These are phyloP conservation scores for Theristicus caerulescens DNA, from an alignment of 2,113 vertebrate genomes.

Conservation along the genomic window DNA sequence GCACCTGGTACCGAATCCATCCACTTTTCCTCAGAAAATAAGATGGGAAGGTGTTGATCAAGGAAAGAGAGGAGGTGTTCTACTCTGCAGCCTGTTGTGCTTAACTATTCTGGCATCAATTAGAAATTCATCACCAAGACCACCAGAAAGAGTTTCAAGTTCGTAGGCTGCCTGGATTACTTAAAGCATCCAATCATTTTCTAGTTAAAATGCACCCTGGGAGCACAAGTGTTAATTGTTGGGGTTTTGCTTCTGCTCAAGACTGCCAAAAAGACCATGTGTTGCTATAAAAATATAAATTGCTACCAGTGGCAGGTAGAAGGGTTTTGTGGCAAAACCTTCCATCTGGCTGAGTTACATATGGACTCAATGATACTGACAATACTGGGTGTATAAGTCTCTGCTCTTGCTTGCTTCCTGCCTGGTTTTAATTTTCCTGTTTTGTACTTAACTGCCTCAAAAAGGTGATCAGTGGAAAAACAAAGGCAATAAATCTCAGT, in stretches of 20 bases:
- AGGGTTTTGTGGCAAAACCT: background rate
- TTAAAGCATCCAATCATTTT: background rate
- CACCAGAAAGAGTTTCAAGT: background rate
- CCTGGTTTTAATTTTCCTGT: background rate
- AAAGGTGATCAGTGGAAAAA: background rate
- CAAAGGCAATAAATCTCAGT: background rate
- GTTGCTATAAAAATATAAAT: constrained; percentile 17
- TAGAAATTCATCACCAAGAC: background rate
- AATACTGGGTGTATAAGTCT: background rate
- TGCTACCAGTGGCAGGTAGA: constrained; percentile 9
- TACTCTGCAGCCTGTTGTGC: background rate
- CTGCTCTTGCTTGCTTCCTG: background rate
- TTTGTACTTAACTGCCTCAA: background rate
- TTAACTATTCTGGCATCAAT: background rate
- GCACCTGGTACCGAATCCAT: background rate
- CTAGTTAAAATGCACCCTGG: constrained; percentile 22
- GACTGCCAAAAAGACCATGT: background rate
- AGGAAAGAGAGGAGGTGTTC: background rate
- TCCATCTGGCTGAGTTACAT: background rate
- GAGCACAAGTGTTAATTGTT: background rate
- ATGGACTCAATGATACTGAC: background rate
- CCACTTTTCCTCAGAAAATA: background rate
- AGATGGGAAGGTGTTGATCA: background rate
- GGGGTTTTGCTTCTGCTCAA: constrained; percentile 27
- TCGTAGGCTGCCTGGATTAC: background rate